phyloP scores from a whole-genome alignment of 1,140 invertebrate species.

The Halotydeus destructor region DNA sequence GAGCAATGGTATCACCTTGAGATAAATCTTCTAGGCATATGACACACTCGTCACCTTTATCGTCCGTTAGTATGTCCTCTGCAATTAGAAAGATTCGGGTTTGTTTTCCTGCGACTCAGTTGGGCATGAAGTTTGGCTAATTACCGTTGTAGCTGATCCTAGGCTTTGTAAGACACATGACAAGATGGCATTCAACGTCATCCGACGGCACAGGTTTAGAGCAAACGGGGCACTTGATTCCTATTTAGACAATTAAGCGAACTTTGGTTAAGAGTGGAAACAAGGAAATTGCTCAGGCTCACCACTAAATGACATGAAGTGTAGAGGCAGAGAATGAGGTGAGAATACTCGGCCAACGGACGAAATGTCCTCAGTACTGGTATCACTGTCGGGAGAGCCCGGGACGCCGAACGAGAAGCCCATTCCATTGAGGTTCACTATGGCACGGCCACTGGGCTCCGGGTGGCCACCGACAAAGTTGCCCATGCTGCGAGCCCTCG shows the following conservation, averaged over 20 bases:
- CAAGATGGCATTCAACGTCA: slow-evolving; percentile 93
- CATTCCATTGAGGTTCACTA: slow-evolving; percentile 27
- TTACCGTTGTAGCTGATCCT: slow-evolving; percentile 92
- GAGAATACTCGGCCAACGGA: slow-evolving; percentile 51
- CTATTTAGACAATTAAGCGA: too few species aligned
- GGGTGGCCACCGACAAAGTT: slow-evolving; percentile 47
- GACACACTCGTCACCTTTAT: slow-evolving; percentile 86
- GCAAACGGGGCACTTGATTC: slow-evolving; percentile 94
- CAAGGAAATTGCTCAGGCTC: slow-evolving; percentile 25
- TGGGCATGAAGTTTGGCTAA: slow-evolving; percentile 19
- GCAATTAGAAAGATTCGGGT: slow-evolving; percentile 24
- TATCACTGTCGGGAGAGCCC: slow-evolving; percentile 36
- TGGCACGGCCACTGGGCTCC: slow-evolving; percentile 29
- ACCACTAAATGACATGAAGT: slow-evolving; percentile 77
- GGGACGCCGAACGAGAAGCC: slow-evolving; percentile 29
- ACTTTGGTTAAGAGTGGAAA: background rate
- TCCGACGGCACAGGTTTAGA: slow-evolving; percentile 90
- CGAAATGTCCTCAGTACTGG: slow-evolving; percentile 33
- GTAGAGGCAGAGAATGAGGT: slow-evolving; percentile 64
- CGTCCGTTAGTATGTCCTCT: slow-evolving; percentile 89
- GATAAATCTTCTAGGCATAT: slow-evolving; percentile 93
- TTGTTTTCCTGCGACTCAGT: background rate
- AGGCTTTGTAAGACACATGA: slow-evolving; percentile 97
- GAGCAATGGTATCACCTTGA: slow-evolving; percentile 83
- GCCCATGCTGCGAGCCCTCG: slow-evolving; percentile 54